These are phyloP conservation scores for Hoplodrina ambigua DNA, from an alignment of 2,888 invertebrate genomes.

Conservation along the genomic window DNA sequence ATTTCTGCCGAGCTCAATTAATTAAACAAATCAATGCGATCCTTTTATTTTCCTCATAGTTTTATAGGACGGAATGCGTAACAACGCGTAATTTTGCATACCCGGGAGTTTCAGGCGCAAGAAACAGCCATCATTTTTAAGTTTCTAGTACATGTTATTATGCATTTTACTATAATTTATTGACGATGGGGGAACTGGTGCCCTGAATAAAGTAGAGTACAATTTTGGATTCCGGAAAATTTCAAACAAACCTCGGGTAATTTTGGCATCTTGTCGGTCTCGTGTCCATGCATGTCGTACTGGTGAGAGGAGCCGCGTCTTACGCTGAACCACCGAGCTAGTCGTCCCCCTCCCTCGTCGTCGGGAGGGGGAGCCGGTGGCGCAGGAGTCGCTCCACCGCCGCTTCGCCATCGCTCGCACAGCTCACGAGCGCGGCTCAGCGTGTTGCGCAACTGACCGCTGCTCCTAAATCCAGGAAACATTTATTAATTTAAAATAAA, in stretches of 20 bases:
- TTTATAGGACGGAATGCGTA: neutral
- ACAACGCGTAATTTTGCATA: conserved; percentile 17
- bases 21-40: neutral
- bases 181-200: no score
- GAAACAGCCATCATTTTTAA: neutral
- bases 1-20: neutral
- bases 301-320: conserved; percentile 95
- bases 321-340: conserved; percentile 97
- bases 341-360: conserved; percentile 93
- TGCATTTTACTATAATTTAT: no score
- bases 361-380: conserved; percentile 86
- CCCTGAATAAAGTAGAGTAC: neutral
- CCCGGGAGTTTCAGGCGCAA: conserved; percentile 24
- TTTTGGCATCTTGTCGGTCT: conserved; percentile 93
- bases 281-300: conserved; percentile 92
- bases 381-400: conserved; percentile 80
- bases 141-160: no score
- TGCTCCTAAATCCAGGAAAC: conserved; percentile 89
- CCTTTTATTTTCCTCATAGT: neutral
- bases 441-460: conserved; percentile 94
- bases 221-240: neutral
- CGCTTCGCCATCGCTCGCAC: conserved; percentile 94
- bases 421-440: conserved; percentile 95
- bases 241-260: conserved; percentile 92
- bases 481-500: neutral